Evolutionary conservation across 2,113 vertebrate species (phyloP).

Genomic region (Eretmochelys imbricata): DNA sequence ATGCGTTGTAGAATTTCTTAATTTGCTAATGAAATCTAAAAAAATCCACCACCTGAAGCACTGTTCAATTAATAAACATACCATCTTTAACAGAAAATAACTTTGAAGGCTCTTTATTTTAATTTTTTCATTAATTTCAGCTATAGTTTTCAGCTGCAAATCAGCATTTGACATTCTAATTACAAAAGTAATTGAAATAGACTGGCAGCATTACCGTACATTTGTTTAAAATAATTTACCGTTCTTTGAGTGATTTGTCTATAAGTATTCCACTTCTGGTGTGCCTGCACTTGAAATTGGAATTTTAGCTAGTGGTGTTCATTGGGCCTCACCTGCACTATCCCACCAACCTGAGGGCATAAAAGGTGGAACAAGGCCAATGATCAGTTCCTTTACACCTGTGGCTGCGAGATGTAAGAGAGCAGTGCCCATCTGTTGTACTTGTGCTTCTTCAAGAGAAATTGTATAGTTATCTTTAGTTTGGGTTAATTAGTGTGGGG

Average conservation of each 20-base stretch:
- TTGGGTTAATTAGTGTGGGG: not conserved
- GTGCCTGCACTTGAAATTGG: not conserved
- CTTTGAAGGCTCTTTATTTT: not conserved
- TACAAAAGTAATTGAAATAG: not conserved
- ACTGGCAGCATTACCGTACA: not conserved
- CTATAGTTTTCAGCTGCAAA: not conserved
- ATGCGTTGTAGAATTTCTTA: not conserved
- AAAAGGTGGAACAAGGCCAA: not conserved
- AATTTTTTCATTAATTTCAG: not conserved
- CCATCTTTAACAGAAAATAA: not conserved
- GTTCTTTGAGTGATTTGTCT: not conserved
- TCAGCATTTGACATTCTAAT: not conserved
- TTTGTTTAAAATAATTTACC: not conserved
- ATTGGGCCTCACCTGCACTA: not conserved
- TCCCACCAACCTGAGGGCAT: not conserved
- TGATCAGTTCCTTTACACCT: not conserved
- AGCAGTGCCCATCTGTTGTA: not conserved
- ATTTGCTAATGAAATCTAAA: conserved; percentile 27
- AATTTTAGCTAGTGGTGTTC: not conserved
- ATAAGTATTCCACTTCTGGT: not conserved
- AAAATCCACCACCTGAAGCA: not conserved
- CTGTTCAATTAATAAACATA: not conserved
- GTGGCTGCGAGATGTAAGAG: not conserved
- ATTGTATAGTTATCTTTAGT: not conserved
- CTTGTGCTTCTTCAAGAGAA: not conserved